Base-by-base conservation (phyloP, 2,113 vertebrate genomes). In the Megaceryle torquata region DNA sequence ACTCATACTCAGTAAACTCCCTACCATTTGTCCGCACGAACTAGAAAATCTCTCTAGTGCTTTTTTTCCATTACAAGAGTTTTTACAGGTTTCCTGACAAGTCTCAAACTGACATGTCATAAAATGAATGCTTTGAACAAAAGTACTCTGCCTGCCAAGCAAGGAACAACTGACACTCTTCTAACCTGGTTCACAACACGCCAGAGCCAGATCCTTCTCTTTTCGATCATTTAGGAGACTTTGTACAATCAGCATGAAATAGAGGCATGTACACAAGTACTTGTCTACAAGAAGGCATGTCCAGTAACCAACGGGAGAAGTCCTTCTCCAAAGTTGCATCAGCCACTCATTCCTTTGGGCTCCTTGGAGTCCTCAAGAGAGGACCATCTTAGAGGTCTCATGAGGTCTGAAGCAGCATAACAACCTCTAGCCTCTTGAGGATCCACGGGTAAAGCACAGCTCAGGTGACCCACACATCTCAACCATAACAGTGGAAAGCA, bases 401-500 rank as follows among this genome's bases (percentile, higher is more conserved):
- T 25, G 71, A 46, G 74, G 28, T 22, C 21, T 63, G 53, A 77
- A 35, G 51, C 5, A 71, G 41, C 25, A 9, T 31, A 91, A 76
- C 68, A 81, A 70, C 44, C 68, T 65, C 13, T 2, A 41, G 57
- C 8, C 69, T 79, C 60, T 10, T 37, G 67, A 64, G 67, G 86
- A 37, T 11, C 19, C n/a, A 33, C 5, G 17, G 39, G 53, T 12
- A 61, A 68, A 28, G 26, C 25, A 21, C 57, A 50, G 63, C 39
- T 81, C 35, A 3, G 28, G 53, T 1, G 3, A 48, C 19, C 15
- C 57, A 4, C 1, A 8, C 44, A 54, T 26, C 63, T 46, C 56
- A 43, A n/a, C 6, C 0, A 0, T 15, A n/a, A n/a, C 7, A 6
- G 43, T 16, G 24, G 12, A 39, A 26, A 82, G 18, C 37, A 41